Evolutionary conservation across 2,113 vertebrate species (phyloP).

Genomic region (Rallus limicola): DNA sequence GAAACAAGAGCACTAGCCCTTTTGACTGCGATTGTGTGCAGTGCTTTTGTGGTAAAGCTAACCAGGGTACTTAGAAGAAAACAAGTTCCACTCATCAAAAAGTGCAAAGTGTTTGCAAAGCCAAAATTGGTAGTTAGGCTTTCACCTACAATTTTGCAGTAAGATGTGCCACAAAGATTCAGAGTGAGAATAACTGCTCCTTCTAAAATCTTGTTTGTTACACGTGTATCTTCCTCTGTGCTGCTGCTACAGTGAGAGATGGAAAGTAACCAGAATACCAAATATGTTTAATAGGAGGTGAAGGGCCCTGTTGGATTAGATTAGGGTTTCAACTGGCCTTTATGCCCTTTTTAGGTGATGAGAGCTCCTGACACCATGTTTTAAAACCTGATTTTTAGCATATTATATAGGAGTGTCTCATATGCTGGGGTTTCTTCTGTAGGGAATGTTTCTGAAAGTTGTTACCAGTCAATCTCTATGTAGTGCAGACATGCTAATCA

Average conservation of each 20-base stretch:
- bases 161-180: not conserved
- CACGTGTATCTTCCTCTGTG: fast-evolving
- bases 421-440: not conserved
- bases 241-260: not conserved
- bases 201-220: not conserved
- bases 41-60: not conserved
- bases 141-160: not conserved
- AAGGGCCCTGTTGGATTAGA: not conserved
- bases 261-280: not conserved
- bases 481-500: not conserved
- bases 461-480: not conserved
- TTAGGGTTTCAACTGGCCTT: not conserved
- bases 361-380: not conserved
- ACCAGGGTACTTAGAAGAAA: not conserved
- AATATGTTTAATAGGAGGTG: not conserved
- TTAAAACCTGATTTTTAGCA: conserved; percentile 25
- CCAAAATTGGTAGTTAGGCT: not conserved
- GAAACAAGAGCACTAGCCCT: not conserved
- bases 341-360: not conserved
- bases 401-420: not conserved
- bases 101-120: not conserved
- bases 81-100: not conserved
- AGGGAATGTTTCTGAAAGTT: not conserved
- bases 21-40: not conserved
- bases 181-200: not conserved